A percentile compares a stretch with the other conserved stretches of the same genome.
phyloP scores from a whole-genome alignment of 2,888 invertebrate species.

The Steinernema carpocapsae region DNA sequence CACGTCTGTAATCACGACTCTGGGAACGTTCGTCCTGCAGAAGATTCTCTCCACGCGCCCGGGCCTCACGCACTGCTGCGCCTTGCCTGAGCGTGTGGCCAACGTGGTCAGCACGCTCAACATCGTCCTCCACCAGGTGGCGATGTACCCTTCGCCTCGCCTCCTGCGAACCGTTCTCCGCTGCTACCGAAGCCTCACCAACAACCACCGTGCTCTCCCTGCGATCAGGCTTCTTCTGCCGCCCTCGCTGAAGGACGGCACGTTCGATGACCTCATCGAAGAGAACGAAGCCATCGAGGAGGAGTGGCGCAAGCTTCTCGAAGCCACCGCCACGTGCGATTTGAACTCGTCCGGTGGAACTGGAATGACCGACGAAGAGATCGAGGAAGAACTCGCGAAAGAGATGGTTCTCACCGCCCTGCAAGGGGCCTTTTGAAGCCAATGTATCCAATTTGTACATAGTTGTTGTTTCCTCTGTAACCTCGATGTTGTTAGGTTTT shows the following conservation, averaged over 20 bases:
- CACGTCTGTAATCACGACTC: not conserved
- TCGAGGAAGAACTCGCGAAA: too few species aligned
- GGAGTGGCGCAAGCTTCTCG: too few species aligned
- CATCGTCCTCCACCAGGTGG: not conserved
- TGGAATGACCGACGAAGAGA: too few species aligned
- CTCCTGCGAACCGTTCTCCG: not conserved
- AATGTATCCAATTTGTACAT: too few species aligned
- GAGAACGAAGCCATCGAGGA: too few species aligned
- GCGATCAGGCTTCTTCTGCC: not conserved
- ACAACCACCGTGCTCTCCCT: not conserved
- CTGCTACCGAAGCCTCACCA: not conserved
- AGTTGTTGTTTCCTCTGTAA: too few species aligned
- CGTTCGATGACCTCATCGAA: not conserved
- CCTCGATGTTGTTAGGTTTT: too few species aligned
- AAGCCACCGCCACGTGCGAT: too few species aligned
- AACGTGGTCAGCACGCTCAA: not conserved
- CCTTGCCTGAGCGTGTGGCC: not conserved
- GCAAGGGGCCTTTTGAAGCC: too few species aligned
- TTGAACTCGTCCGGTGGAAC: too few species aligned
- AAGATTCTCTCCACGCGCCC: not conserved
- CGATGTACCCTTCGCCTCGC: not conserved
- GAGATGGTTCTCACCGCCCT: too few species aligned
- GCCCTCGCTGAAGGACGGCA: not conserved
- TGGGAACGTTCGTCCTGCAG: slow-evolving; percentile 9
- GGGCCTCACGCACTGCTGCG: not conserved